phyloP scores from a whole-genome alignment of 2,113 vertebrate species.

The Alligator sinensis region DNA sequence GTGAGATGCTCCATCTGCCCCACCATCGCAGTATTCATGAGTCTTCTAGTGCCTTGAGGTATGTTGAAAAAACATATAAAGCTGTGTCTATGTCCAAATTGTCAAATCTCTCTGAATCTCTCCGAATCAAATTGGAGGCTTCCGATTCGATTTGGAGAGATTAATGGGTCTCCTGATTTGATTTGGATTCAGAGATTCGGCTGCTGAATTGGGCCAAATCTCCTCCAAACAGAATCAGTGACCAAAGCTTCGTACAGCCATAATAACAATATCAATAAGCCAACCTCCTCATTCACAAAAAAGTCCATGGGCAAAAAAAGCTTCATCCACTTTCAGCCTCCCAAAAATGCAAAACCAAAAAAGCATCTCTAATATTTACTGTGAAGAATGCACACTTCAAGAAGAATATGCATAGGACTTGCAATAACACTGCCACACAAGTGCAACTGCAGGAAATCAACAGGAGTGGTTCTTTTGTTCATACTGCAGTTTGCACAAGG shows the following conservation, averaged over 20 bases:
- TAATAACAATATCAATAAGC: not conserved
- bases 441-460: not conserved
- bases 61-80: no score
- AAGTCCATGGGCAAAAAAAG: not conserved
- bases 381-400: not conserved
- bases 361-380: not conserved
- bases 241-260: no score
- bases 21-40: no score
- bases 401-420: not conserved
- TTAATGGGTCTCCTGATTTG: no score
- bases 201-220: no score
- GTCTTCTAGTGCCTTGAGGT: no score
- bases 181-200: no score
- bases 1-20: no score
- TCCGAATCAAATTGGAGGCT: no score
- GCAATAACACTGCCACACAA: not conserved
- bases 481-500: not conserved
- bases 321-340: not conserved
- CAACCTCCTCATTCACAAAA: not conserved
- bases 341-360: not conserved
- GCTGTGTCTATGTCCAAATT: no score
- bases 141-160: no score
- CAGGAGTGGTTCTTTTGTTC: not conserved
- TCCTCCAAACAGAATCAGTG: not conserved
- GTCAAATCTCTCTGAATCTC: no score